Base-by-base conservation (phyloP, 1,140 invertebrate species). In the Anastrepha obliqua region DNA sequence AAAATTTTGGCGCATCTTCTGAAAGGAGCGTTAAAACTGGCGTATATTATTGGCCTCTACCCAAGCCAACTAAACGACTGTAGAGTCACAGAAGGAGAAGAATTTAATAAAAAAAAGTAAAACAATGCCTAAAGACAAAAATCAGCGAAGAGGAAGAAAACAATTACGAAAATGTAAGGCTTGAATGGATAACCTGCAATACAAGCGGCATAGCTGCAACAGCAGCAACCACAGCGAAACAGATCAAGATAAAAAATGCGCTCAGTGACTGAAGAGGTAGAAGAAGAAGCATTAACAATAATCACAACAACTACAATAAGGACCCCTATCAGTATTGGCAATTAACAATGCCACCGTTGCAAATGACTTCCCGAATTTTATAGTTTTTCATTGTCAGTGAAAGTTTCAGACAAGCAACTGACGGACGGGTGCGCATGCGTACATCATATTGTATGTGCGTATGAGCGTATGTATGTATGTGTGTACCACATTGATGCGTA, bases 351-450 rank as follows among this genome's bases (percentile, higher is more conserved):
- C 74, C 47, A 47, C 51, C 47, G 74, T 81, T 6, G 47, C 47
- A n/a, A 81, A 81, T 55, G n/a, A 47, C 47, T 81, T 55, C 47
- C 74, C 74, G 74, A 29, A 81, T 29, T 81, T 81, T 81, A 58
- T 51, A 17, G 74, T 3, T 20, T 81, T 81, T 81, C 74, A 55
- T 81, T 81, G 74, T 9, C 74, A 81, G 74, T 81, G 74, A 81
- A 81, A 81, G 74, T 81, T 81, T 3, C 7, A 3, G 17, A 42
- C 17, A 55, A 42, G 42, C 47, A 8, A 55, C 15, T n/a, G 9
- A 7, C 74, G 47, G 17, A 55, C 51, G 51, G 51, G 51, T 55
- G 51, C 51, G 51, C 11, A 55, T 55, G 20, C n/a, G 47, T 29
- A 62, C 15, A 62, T 62, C 60, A 62, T 62, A 62, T 62, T 13